These are phyloP conservation scores for Stigmatopora nigra DNA, from an alignment of 2,113 vertebrate species.

Conservation along the genomic window DNA sequence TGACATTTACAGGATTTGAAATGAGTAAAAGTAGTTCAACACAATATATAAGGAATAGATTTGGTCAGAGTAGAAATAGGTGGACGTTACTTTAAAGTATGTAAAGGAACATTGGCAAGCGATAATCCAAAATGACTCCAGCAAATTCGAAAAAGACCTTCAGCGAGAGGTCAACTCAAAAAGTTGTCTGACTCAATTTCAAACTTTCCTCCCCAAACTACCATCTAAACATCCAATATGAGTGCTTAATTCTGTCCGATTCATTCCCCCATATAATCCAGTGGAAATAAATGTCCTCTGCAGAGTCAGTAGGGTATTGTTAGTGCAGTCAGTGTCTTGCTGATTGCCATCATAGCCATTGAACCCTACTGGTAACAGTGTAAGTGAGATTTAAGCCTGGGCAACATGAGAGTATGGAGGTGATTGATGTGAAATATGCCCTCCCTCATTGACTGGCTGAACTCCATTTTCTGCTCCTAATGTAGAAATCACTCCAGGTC, in stretches of 20 bases:
- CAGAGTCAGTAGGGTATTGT: constrained; percentile 54
- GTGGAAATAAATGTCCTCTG: constrained; percentile 42
- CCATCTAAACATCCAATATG: constrained; percentile 13
- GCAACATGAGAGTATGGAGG: constrained; percentile 65
- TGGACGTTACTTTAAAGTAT: not conserved
- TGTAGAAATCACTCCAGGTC: constrained; percentile 78
- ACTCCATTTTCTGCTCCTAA: constrained; percentile 79
- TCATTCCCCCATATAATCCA: constrained; percentile 37
- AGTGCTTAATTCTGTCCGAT: constrained; percentile 23
- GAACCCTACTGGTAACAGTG: constrained; percentile 65
- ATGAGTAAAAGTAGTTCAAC: not conserved
- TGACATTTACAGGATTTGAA: too few species aligned
- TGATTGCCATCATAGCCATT: constrained; percentile 69
- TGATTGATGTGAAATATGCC: constrained; percentile 79
- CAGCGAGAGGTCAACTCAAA: constrained; percentile 7
- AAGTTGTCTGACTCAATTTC: constrained; percentile 23
- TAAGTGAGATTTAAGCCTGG: constrained; percentile 67
- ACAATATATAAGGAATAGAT: not conserved
- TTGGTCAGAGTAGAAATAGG: not conserved
- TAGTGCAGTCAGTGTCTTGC: constrained; percentile 51
- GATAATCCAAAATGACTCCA: not conserved
- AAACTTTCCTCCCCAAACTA: constrained; percentile 21
- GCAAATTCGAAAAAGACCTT: not conserved
- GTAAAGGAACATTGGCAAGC: not conserved
- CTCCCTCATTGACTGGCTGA: constrained; percentile 77